These are phyloP conservation scores for Morphnarchus princeps DNA, from an alignment of 2,113 vertebrate species.

Conservation along the genomic window DNA sequence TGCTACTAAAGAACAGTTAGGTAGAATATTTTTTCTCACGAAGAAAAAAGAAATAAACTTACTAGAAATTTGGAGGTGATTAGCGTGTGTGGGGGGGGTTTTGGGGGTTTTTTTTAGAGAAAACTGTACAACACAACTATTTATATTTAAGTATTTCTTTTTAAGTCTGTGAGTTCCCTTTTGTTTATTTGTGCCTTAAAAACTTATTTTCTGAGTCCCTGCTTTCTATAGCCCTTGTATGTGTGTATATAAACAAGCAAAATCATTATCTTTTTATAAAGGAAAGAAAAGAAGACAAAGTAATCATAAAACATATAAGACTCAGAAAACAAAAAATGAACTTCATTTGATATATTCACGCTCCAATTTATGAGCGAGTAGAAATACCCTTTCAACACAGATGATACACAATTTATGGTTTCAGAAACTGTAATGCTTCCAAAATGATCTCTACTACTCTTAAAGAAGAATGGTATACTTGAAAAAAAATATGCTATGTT, in stretches of 20 bases:
- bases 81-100: accelerated
- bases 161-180: not conserved
- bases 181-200: not conserved
- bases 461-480: not conserved
- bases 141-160: not conserved
- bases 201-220: not conserved
- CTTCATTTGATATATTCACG: not conserved
- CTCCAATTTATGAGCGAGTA: not conserved
- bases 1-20: not conserved
- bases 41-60: not conserved
- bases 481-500: not conserved
- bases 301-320: not conserved
- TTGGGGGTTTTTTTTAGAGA: not conserved
- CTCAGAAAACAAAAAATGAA: not conserved
- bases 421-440: not conserved
- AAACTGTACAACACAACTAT: not conserved
- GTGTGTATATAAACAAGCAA: not conserved
- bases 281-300: not conserved
- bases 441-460: not conserved
- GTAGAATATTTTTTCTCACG: not conserved
- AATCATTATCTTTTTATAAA: not conserved
- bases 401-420: not conserved
- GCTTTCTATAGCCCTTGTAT: not conserved
- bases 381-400: not conserved
- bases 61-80: not conserved